phyloP scores from a whole-genome alignment of 2,113 vertebrate genomes.

The Carettochelys insculpta region DNA sequence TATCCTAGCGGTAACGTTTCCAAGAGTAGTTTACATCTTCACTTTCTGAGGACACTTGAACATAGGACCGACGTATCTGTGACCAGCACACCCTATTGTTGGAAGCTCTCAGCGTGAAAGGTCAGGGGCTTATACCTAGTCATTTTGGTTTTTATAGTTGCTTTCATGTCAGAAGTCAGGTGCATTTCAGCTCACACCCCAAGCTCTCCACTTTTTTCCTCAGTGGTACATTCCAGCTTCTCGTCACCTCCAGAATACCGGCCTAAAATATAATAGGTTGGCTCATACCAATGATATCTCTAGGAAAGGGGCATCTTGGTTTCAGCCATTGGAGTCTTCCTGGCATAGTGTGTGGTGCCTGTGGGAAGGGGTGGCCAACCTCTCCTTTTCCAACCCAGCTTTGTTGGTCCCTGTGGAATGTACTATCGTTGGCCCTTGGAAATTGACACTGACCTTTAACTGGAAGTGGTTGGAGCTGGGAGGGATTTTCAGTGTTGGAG shows the following conservation, averaged over 20 bases:
- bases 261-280: not conserved
- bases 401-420: not conserved
- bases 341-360: not conserved
- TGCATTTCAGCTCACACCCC: not conserved
- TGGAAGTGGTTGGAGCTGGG: constrained; percentile 12
- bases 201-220: not conserved
- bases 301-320: not conserved
- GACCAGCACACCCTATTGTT: constrained; percentile 74
- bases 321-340: not conserved
- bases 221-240: not conserved
- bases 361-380: not conserved
- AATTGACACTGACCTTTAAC: constrained; percentile 18
- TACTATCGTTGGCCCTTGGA: constrained; percentile 2
- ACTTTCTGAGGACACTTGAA: constrained; percentile 87
- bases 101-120: constrained; percentile 30
- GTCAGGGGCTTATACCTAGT: not conserved
- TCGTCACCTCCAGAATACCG: not conserved
- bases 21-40: constrained; percentile 83
- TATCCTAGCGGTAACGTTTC: constrained; percentile 71
- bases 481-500: constrained; percentile 21
- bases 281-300: not conserved
- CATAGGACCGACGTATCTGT: constrained; percentile 85
- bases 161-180: not conserved
- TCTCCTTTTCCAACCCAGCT: not conserved
- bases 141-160: not conserved